A percentile compares a stretch with the other conserved stretches of the same genome.
Conservation (phyloP, 2,113 vertebrate genomes). For the Strigops habroptila region DNA sequence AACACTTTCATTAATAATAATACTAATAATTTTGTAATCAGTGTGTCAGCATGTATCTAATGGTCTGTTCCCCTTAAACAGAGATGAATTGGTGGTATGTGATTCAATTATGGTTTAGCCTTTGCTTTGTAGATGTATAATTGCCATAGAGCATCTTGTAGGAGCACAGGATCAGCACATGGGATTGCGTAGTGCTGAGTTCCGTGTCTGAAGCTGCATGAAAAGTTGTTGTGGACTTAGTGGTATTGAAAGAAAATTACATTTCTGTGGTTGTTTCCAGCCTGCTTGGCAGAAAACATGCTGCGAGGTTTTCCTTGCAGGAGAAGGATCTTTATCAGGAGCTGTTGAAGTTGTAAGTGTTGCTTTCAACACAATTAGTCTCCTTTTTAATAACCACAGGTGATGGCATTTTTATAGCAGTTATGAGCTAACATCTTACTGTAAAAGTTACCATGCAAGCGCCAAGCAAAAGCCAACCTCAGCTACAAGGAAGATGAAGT, state of each 20-base stretch:
- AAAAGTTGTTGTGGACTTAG: not conserved
- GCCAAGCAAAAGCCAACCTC: not conserved
- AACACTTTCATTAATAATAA: not conserved
- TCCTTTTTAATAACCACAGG: not conserved
- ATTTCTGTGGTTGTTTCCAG: not conserved
- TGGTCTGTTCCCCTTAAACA: not conserved
- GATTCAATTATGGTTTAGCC: not conserved
- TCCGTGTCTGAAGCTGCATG: rapidly evolving
- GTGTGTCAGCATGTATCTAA: not conserved
- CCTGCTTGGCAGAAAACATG: not conserved
- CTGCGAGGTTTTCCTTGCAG: not conserved
- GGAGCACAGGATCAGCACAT: not conserved
- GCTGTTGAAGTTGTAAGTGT: not conserved
- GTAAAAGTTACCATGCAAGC: not conserved
- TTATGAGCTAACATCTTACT: not conserved
- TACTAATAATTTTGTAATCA: not conserved
- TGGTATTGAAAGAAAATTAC: not conserved
- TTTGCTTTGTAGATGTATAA: not conserved
- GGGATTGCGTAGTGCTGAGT: not conserved
- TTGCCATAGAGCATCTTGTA: not conserved
- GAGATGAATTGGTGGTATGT: not conserved
- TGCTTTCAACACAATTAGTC: not conserved
- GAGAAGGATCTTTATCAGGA: not conserved
- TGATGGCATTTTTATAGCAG: not conserved
- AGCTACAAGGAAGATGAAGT: not conserved